Evolutionary conservation across 2,797 vertebrate genomes (phyloP).

Genomic region (Sebastes itinus): DNA sequence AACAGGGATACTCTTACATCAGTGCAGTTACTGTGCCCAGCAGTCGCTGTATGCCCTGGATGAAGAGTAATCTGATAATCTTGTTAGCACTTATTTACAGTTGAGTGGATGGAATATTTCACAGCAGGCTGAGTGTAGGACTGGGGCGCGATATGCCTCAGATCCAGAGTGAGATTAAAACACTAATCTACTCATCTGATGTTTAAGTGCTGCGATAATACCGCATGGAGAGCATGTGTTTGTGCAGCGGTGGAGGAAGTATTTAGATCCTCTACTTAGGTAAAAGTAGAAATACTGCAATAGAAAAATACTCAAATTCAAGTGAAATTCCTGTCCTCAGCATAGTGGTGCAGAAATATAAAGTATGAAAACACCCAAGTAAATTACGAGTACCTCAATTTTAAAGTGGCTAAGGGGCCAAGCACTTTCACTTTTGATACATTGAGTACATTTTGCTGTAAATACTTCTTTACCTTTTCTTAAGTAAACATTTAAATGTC

Average conservation of each 20-base stretch:
- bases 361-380: background rate
- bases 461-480: background rate
- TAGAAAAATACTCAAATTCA: background rate
- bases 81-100: constrained; percentile 75
- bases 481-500: background rate
- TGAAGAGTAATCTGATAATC: constrained; percentile 75
- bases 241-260: background rate
- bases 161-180: constrained; percentile 66
- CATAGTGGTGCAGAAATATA: background rate
- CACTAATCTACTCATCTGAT: constrained; percentile 63
- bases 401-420: no score
- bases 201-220: constrained; percentile 54
- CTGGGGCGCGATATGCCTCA: constrained; percentile 26
- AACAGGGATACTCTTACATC: constrained; percentile 36
- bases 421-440: no score
- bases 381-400: no score
- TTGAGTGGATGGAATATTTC: constrained; percentile 62
- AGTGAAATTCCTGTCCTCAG: no score
- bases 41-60: constrained; percentile 43
- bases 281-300: background rate
- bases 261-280: background rate
- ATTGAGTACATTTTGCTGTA: background rate
- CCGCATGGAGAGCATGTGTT: constrained; percentile 19
- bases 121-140: constrained; percentile 47
- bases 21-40: constrained; percentile 48